Base-by-base conservation (phyloP, 2,888 invertebrate species). In the Syrista parreyssii region DNA sequence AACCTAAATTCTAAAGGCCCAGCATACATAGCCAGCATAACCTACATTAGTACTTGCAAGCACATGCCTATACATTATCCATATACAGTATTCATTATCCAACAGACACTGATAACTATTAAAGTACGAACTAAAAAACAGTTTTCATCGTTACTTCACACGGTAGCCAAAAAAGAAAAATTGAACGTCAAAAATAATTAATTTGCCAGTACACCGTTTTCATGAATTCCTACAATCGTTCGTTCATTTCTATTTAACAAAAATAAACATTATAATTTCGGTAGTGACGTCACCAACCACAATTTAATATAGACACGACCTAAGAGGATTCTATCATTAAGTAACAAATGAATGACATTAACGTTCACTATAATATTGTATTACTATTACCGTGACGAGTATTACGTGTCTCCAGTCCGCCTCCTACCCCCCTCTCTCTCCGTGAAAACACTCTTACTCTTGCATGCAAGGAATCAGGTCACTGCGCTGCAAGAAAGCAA, bases 331-430 rank as follows among this genome's bases (percentile, higher is more conserved):
- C 86, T 86, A 85, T 88, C 87, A 90, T 91, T 90, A 89, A 89
- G 88, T 88, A 88, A 87, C 88, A 89, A 90, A 91, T 90, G 88
- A 91, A 91, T 91, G 90, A 89, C 89, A 91, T 91, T 90, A 91
- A 71, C 88, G 89, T 86, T 88, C 88, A 88, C 88, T 89, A 90
- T 91, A 91, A 91, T 91, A 91, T 90, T 88, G 88, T 88, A 82
- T 85, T 86, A 85, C 89, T 89, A 89, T 90, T 90, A 90, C 89
- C 89, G 90, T 86, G 89, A 88, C 89, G 89, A 79, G 86, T 90
- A 91, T 91, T 91, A 91, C 91, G 91, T 91, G 88, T 89, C 83
- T 15, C 84, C 85, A 86, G 84, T 85, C 82, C 83, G 86, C 74
- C 75, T 74, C 79, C 73, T 77, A 30, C 68, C 32, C 68, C 75